phyloP scores from a whole-genome alignment of 2,888 invertebrate genomes.

The Drosophila leonis region DNA sequence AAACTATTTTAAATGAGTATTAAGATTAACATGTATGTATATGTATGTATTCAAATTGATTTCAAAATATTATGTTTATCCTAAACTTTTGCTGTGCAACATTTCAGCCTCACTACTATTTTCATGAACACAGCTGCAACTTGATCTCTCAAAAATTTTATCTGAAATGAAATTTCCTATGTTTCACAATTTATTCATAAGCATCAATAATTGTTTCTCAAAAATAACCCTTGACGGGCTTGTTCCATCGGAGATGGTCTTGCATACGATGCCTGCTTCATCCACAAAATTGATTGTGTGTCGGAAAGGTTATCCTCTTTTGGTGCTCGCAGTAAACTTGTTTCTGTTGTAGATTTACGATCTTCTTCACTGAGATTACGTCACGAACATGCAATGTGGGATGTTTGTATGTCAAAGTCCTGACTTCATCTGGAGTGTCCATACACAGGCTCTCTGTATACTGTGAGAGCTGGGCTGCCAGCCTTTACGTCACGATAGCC shows the following conservation, averaged over 20 bases:
- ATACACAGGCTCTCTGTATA: neutral
- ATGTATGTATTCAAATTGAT: too few species aligned
- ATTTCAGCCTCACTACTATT: too few species aligned
- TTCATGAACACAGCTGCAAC: too few species aligned
- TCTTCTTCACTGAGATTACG: neutral
- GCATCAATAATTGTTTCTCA: neutral
- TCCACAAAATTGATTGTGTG: neutral
- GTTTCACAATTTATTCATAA: neutral
- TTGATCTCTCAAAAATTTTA: neutral
- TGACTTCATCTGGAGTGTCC: neutral
- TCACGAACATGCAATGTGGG: neutral
- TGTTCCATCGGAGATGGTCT: neutral
- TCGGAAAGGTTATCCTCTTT: conserved; percentile 4
- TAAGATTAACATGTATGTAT: too few species aligned
- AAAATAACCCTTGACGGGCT: neutral
- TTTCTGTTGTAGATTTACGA: conserved; percentile 1
- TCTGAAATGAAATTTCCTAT: neutral
- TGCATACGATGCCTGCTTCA: neutral
- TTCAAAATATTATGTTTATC: too few species aligned
- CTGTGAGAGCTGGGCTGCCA: neutral
- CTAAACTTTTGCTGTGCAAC: too few species aligned
- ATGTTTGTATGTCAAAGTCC: neutral
- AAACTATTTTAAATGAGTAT: too few species aligned
- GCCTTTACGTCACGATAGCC: too few species aligned
- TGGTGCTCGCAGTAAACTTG: neutral